Percentiles rank a stretch among this genome's conserved stretches.
Conservation (phyloP, 2,888 invertebrate species). For the Acholoe squamosa region DNA sequence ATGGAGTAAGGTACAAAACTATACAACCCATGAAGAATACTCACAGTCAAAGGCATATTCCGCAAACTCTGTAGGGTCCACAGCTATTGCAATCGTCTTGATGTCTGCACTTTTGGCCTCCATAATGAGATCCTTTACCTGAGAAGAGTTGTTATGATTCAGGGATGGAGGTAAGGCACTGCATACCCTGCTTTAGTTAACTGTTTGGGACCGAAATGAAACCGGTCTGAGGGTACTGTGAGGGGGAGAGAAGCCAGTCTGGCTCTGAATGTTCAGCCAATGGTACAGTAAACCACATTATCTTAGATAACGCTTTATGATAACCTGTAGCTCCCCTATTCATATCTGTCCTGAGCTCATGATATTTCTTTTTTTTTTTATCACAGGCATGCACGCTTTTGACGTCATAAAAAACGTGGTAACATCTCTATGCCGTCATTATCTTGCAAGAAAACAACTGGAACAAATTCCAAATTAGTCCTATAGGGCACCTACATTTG, state of each 20-base stretch:
- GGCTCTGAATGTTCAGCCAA: background rate
- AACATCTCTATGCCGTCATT: too few species aligned
- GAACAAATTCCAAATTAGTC: too few species aligned
- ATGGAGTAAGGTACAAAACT: background rate
- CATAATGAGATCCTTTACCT: background rate
- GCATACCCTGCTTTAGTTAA: background rate
- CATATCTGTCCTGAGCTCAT: too few species aligned
- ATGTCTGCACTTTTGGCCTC: constrained; percentile 37
- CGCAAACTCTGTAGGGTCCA: constrained; percentile 47
- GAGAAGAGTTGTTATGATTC: constrained; percentile 31
- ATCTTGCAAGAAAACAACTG: too few species aligned
- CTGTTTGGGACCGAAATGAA: background rate
- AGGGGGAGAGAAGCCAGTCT: background rate
- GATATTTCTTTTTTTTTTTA: too few species aligned
- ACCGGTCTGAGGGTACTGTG: background rate
- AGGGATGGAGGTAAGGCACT: background rate
- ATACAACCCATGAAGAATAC: background rate
- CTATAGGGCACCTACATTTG: too few species aligned
- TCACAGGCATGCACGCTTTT: too few species aligned
- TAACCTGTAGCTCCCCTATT: too few species aligned
- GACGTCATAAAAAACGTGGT: too few species aligned
- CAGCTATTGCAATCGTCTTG: constrained; percentile 59
- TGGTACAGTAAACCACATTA: background rate
- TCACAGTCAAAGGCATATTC: constrained; percentile 61
- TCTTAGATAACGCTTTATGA: background rate